A percentile compares a stretch with the other conserved stretches of the same genome.
These are phyloP conservation scores for Catotricha subobsoleta DNA, from an alignment of 2,888 invertebrate species.

Conservation along the genomic window DNA sequence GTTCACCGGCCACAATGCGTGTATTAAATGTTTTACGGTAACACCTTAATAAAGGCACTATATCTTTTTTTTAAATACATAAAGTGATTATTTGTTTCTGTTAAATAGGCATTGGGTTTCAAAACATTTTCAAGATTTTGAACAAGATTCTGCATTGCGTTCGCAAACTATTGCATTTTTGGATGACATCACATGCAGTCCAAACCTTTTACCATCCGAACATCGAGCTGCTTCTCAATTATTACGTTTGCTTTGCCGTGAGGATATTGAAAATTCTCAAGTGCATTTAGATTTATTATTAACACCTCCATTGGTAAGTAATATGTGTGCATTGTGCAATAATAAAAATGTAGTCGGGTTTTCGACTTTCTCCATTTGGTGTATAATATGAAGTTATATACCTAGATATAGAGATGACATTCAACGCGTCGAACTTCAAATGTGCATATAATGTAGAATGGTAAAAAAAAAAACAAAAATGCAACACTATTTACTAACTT, in stretches of 20 bases:
- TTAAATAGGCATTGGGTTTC: slow-evolving; percentile 66
- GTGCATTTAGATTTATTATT: slow-evolving; percentile 54
- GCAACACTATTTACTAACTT: no score
- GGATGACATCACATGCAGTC: slow-evolving; percentile 70
- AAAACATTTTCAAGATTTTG: slow-evolving; percentile 79
- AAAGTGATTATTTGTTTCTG: not conserved
- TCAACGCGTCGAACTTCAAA: no score
- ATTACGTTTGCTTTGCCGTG: slow-evolving; percentile 55
- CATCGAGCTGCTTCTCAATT: slow-evolving; percentile 77
- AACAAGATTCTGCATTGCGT: slow-evolving; percentile 53
- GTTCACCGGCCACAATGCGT: slow-evolving; percentile 86
- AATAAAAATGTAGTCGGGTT: no score
- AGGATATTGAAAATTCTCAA: slow-evolving; percentile 43
- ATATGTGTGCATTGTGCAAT: no score
- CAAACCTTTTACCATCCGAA: slow-evolving; percentile 68
- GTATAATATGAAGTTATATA: no score
- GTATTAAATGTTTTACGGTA: slow-evolving; percentile 68
- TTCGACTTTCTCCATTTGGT: not conserved
- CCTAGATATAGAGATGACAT: no score
- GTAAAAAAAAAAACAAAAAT: not conserved
- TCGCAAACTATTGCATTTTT: slow-evolving; percentile 67
- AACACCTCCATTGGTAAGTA: slow-evolving; percentile 44
- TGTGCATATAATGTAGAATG: not conserved
- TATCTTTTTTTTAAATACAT: slow-evolving; percentile 2
- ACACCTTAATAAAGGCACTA: not conserved